Evolutionary conservation across 2,888 invertebrate species (phyloP), one percentile per base, ranked within the genome.

Genomic region (Antitype chi): DNA sequence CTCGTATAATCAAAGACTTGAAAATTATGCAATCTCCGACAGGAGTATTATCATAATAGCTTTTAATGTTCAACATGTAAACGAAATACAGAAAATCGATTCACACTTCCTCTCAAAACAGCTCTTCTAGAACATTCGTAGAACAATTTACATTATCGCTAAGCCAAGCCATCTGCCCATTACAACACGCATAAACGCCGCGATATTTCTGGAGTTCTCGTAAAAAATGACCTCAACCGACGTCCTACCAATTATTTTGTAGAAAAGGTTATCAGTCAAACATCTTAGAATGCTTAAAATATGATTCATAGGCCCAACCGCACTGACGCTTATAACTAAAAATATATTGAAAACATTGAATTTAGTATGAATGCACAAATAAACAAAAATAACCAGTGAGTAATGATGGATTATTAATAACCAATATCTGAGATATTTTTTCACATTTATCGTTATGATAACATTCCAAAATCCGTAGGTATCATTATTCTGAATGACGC

Each of bases 161-260:
- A 80, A 80, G 53, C 6, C n/a, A 68, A 73, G 78, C 78, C 77
- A 74, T 80, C 52, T 81, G 78, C 17, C 32, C 72, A 59, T 74
- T 55, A 74, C 60, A 71, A 17, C 28, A 73, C 32, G 47, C 76
- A 32, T 78, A 55, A 73, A 76, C 63, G 55, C 64, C 49, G 53
- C 13, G 59, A 74, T 85, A 77, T 85, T 88, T 80, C 43, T 55
- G 63, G 69, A 71, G 32, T 76, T 69, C 70, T 55, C 62, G n/a
- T 64, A 69, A 83, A 81, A 74, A 76, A 67, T 74, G 75, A 85
- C 85, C 76, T 85, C 67, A 72, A 55, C 20, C 20, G 43, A 74
- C 70, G 68, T 76, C 70, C 64, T 70, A 69, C 20, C 59, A 59
- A 78, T 66, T 60, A 66, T 63, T 69, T 83, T 59, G 15, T 49